phyloP scores from a whole-genome alignment of 1,140 invertebrate species.

The Ectropis grisescens region DNA sequence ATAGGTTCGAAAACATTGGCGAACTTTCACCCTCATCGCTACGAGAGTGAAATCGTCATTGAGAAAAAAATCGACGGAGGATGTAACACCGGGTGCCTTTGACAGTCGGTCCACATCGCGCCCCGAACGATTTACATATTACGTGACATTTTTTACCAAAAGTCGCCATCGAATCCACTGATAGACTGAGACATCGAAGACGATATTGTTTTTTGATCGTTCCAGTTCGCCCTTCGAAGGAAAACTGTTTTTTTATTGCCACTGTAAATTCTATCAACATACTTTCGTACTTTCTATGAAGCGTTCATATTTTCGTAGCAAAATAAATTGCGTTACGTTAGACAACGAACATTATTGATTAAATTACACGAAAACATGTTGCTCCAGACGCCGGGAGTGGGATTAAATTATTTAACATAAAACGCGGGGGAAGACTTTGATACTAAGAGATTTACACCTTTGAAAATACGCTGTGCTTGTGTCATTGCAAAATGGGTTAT shows the following conservation, averaged over 20 bases:
- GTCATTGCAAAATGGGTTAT: slow-evolving; percentile 18
- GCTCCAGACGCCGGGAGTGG: slow-evolving; percentile 14
- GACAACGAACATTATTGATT: slow-evolving; percentile 29
- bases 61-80: slow-evolving; percentile 41
- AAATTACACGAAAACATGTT: slow-evolving; percentile 30
- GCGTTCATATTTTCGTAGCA: neutral
- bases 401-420: slow-evolving; percentile 37
- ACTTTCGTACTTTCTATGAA: neutral
- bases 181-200: slow-evolving; percentile 58
- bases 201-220: slow-evolving; percentile 61
- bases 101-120: slow-evolving; percentile 63
- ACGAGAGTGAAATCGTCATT: slow-evolving; percentile 44
- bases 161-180: slow-evolving; percentile 54
- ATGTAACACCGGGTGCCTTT: slow-evolving; percentile 47
- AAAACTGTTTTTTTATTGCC: slow-evolving; percentile 46
- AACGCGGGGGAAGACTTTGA: slow-evolving; percentile 22
- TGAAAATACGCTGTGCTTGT: slow-evolving; percentile 21
- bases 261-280: slow-evolving; percentile 38
- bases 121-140: slow-evolving; percentile 68
- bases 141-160: slow-evolving; percentile 65
- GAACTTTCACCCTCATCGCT: slow-evolving; percentile 23
- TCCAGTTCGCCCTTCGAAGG: slow-evolving; percentile 25
- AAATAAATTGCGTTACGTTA: slow-evolving; percentile 19
- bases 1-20: slow-evolving; percentile 9
- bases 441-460: slow-evolving; percentile 29